Base-by-base conservation (phyloP, 1,140 invertebrate species). In the Drosophila pseudoananassae region DNA sequence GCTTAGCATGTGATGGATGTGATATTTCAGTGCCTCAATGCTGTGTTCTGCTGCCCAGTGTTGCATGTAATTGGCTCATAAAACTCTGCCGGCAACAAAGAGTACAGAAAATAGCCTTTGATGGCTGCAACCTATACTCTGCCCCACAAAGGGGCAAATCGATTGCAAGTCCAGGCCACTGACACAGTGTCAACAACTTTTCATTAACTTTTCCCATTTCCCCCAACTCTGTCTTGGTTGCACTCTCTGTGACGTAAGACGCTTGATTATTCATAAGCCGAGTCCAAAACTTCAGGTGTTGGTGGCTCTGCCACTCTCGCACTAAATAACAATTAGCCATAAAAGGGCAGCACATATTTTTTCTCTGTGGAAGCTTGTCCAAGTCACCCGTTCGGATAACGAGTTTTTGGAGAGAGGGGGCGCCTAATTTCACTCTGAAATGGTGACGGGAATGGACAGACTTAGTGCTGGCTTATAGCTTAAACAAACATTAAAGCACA, bases 51-150 rank as follows among this genome's bases (percentile, higher is more conserved):
- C 64, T 68, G 71, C 71, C 60, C 83, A 88, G 75, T 83, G 65
- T 87, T 87, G 83, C 83, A 87, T 87, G 83, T 88, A 87, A 87
- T 88, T 87, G 65, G 76, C 63, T 79, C 57, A 80, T 84, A 84
- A 84, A 84, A 73, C 38, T 49, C 75, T 58, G 25, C 52, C 46
- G 27, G 20, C 14, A 17, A 40, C n/a, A 12, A 57, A 50, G 25
- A 25, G 25, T 12, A 17, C 45, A 53, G 29, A 25, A 12, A 36
- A 68, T 40, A 36, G 31, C 49, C 29, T 40, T 52, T 52, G 43
- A 57, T 68, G 61, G 52, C n/a, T 47, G 12, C 23, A 68, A 47
- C 40, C 50, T n/a, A 12, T 20, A 47, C 60, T 31, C 7, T 50
- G 23, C 51, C 15, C 17, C n/a, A 43, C 38, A 55, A 60, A 82